Evolutionary conservation across 2,888 invertebrate species (phyloP), one percentile per base, ranked within the genome.

Genomic region (Eristalis arbustorum): DNA sequence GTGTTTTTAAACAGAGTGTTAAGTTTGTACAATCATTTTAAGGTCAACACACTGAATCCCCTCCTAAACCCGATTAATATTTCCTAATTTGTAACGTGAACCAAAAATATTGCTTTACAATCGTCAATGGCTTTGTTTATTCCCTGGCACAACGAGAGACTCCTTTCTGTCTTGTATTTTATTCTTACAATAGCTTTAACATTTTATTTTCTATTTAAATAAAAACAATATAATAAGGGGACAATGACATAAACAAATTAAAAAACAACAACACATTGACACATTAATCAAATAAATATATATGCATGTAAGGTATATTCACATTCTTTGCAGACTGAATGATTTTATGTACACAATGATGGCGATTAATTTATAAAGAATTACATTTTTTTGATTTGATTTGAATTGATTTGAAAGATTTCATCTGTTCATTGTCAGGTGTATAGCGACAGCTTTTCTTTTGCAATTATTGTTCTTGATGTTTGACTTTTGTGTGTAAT

Each of bases 361-460:
- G 87, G 71, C 64, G 85, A 87, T 79, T 87, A 83, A 87, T 87
- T 83, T 87, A 83, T 83, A 87, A 72, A 79, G 49, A 87, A 79
- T 87, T 87, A 87, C 87, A 87, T 79, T 75, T 8, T 22, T 63
- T 71, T 61, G 5, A n/a, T 64, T 74, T 78, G 11, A 25, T 25
- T 25, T 25, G 3, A 25, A 25, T 63, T 71, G 64, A 8, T 64
- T 78, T 77, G n/a, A 25, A 59, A 49, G 14, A 5, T 42, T 42
- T 42, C 14, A 31, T 49, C 6, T 49, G 4, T 49, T 49, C 6
- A n/a, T 18, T n/a, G 6, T 49, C 6, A n/a, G 49, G 18, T 8
- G 49, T 18, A 18, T 49, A 49, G 49, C 13, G 23, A 56, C 62
- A 74, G 68, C 81, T 34, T 62, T 74, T 42, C 23, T 68, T 40